Conservation (phyloP, 2,113 vertebrate genomes). For the Dicentrarchus labrax region DNA sequence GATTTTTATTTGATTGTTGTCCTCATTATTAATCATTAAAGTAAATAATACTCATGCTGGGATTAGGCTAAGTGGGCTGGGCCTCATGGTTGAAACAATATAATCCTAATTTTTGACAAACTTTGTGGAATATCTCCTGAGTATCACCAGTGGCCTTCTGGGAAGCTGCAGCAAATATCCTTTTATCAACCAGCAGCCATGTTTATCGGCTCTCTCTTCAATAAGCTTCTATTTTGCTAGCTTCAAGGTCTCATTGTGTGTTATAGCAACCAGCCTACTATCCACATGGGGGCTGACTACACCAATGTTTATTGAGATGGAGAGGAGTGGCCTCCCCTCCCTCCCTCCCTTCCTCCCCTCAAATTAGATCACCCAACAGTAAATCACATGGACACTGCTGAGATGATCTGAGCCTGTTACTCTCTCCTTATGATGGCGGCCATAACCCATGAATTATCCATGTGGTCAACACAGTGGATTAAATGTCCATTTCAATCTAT, state of each 20-base stretch:
- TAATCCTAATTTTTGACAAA: neutral
- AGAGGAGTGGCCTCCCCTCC: constrained; percentile 61
- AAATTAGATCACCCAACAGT: constrained; percentile 71
- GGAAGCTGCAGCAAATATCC: neutral
- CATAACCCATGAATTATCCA: constrained; percentile 9
- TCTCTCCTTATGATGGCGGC: constrained; percentile 11
- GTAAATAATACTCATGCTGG: neutral
- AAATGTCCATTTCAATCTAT: constrained; percentile 1
- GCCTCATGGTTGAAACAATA: constrained; percentile 22
- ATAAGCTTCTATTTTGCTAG: neutral
- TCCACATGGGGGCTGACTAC: constrained; percentile 70
- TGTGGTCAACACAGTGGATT: constrained; percentile 25
- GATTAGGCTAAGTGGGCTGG: constrained; percentile 3
- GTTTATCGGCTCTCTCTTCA: neutral
- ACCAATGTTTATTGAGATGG: constrained; percentile 65
- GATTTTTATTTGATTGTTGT: neutral
- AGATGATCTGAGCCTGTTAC: constrained; percentile 11
- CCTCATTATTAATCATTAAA: neutral
- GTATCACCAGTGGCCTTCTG: neutral
- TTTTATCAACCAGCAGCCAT: neutral
- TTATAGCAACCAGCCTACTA: constrained; percentile 33
- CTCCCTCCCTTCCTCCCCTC: constrained; percentile 22
- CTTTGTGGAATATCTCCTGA: neutral
- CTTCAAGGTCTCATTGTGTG: constrained; percentile 38
- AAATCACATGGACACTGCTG: constrained; percentile 50